phyloP scores from a whole-genome alignment of 2,888 invertebrate species.

The Junonia oenone region DNA sequence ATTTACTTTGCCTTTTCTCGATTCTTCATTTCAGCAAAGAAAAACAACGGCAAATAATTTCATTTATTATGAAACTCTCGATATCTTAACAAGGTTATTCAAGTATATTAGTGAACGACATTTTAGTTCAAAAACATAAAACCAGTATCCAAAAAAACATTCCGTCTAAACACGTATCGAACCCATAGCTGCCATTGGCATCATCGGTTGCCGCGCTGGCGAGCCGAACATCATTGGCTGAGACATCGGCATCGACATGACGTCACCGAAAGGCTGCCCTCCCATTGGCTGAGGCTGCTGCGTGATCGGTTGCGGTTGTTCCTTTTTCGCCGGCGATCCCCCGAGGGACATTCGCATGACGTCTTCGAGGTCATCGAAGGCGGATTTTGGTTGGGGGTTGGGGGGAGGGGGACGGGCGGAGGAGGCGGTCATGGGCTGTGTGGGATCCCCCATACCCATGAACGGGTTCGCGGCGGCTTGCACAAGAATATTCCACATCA shows the following conservation, averaged over 20 bases:
- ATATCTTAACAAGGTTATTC: too few species aligned
- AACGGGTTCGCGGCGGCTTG: constrained; percentile 83
- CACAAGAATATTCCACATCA: constrained; percentile 43
- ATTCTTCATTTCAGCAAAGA: too few species aligned
- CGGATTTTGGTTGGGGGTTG: constrained; percentile 76
- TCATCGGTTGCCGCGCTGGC: constrained; percentile 66
- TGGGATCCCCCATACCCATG: constrained; percentile 81
- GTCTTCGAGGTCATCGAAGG: constrained; percentile 84
- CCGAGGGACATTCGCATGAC: constrained; percentile 84
- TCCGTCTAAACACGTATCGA: constrained; percentile 50
- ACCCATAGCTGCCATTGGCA: constrained; percentile 75
- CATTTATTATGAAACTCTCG: too few species aligned
- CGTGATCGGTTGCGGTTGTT: constrained; percentile 57
- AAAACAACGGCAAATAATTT: too few species aligned
- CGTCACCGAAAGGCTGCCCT: constrained; percentile 56
- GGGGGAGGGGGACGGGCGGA: constrained; percentile 78
- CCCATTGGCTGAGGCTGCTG: constrained; percentile 48
- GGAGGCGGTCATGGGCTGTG: constrained; percentile 63
- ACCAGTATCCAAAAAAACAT: constrained; percentile 17
- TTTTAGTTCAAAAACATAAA: too few species aligned
- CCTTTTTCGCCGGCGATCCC: constrained; percentile 76
- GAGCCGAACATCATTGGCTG: constrained; percentile 70
- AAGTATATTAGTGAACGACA: too few species aligned
- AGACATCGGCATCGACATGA: constrained; percentile 60
- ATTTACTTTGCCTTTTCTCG: too few species aligned